phyloP scores from a whole-genome alignment of 2,113 vertebrate genomes.

The Hippocampus mohnikei region DNA sequence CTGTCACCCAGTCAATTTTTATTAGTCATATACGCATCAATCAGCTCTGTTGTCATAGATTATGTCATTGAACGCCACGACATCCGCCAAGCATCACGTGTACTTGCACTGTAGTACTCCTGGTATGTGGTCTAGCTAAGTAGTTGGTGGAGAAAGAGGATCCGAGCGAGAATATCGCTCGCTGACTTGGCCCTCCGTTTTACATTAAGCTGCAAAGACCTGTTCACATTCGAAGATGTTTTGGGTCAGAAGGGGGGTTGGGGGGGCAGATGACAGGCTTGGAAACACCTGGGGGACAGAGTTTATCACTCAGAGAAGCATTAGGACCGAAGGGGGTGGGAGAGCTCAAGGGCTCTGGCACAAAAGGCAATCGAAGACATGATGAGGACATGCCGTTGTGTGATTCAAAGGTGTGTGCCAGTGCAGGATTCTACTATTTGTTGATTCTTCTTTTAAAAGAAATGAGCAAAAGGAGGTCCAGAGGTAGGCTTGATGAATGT shows the following conservation, averaged over 20 bases:
- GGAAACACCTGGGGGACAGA: conserved; percentile 59
- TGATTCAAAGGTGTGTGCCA: conserved; percentile 15
- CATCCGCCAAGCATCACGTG: neutral
- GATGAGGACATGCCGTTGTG: conserved; percentile 28
- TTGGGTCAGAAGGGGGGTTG: conserved; percentile 39
- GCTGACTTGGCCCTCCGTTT: conserved; percentile 33
- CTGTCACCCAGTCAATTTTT: too few species aligned
- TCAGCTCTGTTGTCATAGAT: neutral
- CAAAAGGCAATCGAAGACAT: conserved; percentile 29
- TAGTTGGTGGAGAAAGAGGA: neutral
- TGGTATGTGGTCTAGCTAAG: neutral
- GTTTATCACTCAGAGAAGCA: conserved; percentile 55
- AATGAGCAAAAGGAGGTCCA: conserved; percentile 44
- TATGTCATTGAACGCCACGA: neutral
- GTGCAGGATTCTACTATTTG: conserved; percentile 9
- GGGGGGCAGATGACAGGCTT: conserved; percentile 48
- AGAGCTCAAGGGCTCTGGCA: neutral
- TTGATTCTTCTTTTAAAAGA: conserved; percentile 45
- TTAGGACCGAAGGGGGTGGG: conserved; percentile 34
- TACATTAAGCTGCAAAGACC: conserved; percentile 45
- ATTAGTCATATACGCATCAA: neutral
- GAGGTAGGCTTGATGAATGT: conserved; percentile 79
- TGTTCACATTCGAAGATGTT: conserved; percentile 50
- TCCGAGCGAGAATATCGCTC: neutral
- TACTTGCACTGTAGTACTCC: neutral